phyloP scores from a whole-genome alignment of 2,888 invertebrate genomes.

The Pharmacophagus antenor region DNA sequence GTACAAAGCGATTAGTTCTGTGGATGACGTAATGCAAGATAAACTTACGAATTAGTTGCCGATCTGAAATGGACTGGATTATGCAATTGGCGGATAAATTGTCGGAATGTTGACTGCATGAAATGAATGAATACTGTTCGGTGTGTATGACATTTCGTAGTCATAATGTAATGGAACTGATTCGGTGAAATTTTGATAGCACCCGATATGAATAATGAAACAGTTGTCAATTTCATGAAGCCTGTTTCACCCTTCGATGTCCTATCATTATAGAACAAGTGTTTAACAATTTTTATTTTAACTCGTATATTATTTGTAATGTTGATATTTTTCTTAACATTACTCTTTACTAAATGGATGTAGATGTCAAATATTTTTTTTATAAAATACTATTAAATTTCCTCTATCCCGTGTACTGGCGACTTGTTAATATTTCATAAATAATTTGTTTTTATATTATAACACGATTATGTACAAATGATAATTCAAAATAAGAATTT shows the following conservation, averaged over 20 bases:
- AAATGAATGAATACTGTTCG: constrained; percentile 56
- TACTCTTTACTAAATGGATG: too few relatives aligned
- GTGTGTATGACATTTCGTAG: constrained; percentile 37
- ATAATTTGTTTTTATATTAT: too few relatives aligned
- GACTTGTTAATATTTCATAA: too few relatives aligned
- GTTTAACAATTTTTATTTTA: too few relatives aligned
- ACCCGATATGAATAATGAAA: constrained; percentile 52
- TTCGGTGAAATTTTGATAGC: constrained; percentile 47
- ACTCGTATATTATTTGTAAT: too few relatives aligned
- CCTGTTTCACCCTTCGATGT: not conserved
- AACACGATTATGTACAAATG: too few relatives aligned
- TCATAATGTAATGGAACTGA: constrained; percentile 42
- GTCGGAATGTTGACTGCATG: constrained; percentile 42
- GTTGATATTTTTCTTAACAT: too few relatives aligned
- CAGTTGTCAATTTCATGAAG: constrained; percentile 37
- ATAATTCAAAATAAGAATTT: too few relatives aligned
- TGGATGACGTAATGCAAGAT: constrained; percentile 34
- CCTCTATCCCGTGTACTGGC: too few relatives aligned
- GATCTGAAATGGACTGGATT: constrained; percentile 49
- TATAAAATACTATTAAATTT: too few relatives aligned
- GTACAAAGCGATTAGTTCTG: constrained; percentile 12
- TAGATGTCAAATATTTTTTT: too few relatives aligned
- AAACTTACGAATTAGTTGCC: constrained; percentile 42
- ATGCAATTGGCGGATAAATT: constrained; percentile 42
- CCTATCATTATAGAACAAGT: not conserved